These are phyloP conservation scores for Cataglyphis hispanica DNA, from an alignment of 1,140 invertebrate genomes.

Conservation along the genomic window DNA sequence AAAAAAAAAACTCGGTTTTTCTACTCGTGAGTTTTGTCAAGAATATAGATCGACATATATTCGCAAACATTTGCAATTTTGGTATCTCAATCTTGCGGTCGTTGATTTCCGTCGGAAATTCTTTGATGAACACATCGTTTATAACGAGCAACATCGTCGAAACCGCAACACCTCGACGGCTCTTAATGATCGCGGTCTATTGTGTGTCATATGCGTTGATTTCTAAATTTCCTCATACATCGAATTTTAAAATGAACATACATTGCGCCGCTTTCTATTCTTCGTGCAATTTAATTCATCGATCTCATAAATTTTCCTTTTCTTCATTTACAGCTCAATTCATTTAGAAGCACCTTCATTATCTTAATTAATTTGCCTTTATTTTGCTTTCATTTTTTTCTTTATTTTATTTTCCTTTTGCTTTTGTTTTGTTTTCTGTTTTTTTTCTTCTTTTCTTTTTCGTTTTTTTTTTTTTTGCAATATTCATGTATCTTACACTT, in stretches of 20 bases:
- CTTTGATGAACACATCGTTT: constrained; percentile 33
- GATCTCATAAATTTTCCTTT: not conserved
- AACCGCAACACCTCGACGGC: constrained; percentile 57
- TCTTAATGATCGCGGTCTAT: constrained; percentile 49
- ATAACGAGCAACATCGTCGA: not conserved
- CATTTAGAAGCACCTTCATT: too few relatives aligned
- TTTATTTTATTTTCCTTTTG: too few relatives aligned
- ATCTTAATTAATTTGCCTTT: too few relatives aligned
- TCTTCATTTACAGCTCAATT: too few relatives aligned
- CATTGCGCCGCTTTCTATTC: constrained; percentile 20
- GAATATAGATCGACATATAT: too few relatives aligned
- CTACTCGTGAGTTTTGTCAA: not conserved
- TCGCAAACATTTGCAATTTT: constrained; percentile 22
- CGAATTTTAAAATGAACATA: constrained; percentile 19
- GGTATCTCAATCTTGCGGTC: constrained; percentile 34
- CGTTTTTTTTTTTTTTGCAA: too few relatives aligned
- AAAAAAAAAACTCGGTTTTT: too few relatives aligned
- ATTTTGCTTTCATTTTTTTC: too few relatives aligned
- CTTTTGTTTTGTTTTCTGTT: too few relatives aligned
- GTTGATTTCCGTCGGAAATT: not conserved
- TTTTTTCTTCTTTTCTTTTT: too few relatives aligned
- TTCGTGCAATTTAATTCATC: not conserved
- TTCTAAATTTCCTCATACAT: constrained; percentile 24
- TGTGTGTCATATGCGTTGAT: not conserved
- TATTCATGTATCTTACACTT: too few relatives aligned